Percentiles rank a stretch among this genome's conserved stretches.
Conservation (phyloP, 2,113 vertebrate species). For the Plotosus lineatus region DNA sequence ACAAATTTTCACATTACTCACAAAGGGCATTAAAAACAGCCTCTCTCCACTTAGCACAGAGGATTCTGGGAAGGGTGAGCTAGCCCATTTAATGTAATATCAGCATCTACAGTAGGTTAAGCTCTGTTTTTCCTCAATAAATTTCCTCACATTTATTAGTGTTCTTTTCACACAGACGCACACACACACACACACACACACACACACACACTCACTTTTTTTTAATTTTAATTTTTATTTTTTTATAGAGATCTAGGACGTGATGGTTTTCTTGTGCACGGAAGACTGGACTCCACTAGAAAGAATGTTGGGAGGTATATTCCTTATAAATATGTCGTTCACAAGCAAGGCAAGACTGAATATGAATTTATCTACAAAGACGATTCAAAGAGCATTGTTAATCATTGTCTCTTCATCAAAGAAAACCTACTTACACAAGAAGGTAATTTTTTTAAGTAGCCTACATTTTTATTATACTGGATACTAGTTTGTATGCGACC, state of each 20-base stretch:
- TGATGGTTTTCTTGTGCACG: constrained; percentile 65
- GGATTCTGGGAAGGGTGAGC: no score
- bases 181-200: no score
- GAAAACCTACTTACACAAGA: accelerated
- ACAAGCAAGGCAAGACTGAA: accelerated
- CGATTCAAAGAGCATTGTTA: accelerated
- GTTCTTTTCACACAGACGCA: no score
- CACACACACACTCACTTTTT: no score
- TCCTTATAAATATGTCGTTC: constrained; percentile 76
- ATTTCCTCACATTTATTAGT: no score
- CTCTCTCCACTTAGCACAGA: no score
- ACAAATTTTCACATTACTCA: no score
- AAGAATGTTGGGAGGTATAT: neutral
- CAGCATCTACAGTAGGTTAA: neutral
- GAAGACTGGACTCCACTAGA: constrained; percentile 40
- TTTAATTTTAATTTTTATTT: no score
- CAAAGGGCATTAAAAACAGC: no score
- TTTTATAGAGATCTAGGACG: constrained; percentile 30
- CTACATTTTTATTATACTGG: neutral
- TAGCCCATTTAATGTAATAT: neutral
- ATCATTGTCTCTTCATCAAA: constrained; percentile 45
- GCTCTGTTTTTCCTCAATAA: neutral
- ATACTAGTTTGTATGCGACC: no score
- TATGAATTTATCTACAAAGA: constrained; percentile 37
- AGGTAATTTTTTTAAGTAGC: constrained; percentile 51